Base-by-base conservation (phyloP, 2,888 invertebrate species). In the Oasisia sp. region DNA sequence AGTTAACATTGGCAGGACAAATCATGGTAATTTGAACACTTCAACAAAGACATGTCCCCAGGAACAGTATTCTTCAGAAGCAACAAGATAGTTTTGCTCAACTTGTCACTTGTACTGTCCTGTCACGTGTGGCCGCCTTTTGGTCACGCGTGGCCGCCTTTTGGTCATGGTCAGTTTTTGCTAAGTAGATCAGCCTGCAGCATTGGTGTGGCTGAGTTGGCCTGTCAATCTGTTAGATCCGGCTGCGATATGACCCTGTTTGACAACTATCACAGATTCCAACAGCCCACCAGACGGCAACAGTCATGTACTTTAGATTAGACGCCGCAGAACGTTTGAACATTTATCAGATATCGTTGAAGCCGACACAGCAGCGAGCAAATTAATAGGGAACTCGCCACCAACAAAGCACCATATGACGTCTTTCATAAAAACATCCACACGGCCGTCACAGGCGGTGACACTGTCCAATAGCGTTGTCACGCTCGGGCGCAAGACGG, bases 281-380 rank as follows among this genome's bases (percentile, higher is more conserved):
- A 74, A 74, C 27, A 74, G 74, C 74, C 27, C 74, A 74, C 74
- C 74, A 74, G 74, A 74, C 74, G 74, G 74, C 74, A 74, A 74
- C 74, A 74, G 74, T 74, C 74, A 74, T 74, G 74, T n/a, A 74
- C 74, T 74, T 74, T 19, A 74, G 74, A 74, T 74, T 74, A 74
- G 27, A 74, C 27, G 74, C 74, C 74, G n/a, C 74, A 74, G 27
- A 74, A 19, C 74, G 74, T 74, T 74, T 74, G 74, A 74, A 74
- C 74, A n/a, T 74, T 74, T 74, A 74, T 74, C 74, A 74, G 74
- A 74, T 74, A 74, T 74, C 74, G n/a, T 74, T 74, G 74, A 74
- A 74, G 74, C 74, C n/a, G 74, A 74, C 74, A 74, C 74, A 27
- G 74, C 19, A n/a, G 74, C 27, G 74, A 74, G 74, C 27, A 74